Evolutionary conservation across 2,113 vertebrate genomes (phyloP), one percentile per base, ranked within the genome.

Genomic region (Theristicus caerulescens): DNA sequence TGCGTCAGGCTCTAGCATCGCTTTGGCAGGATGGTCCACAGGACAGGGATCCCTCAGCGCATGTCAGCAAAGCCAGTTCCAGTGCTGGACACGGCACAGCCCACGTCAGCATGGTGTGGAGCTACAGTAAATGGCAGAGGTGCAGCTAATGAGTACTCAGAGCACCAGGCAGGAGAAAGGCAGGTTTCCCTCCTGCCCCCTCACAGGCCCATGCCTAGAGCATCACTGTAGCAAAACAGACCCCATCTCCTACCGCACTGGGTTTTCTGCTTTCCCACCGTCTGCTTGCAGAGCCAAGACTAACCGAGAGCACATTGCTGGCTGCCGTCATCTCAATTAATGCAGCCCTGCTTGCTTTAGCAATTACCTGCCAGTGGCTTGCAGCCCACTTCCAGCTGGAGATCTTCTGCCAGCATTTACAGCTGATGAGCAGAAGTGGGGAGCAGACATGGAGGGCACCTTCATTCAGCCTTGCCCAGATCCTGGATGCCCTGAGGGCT

Each of bases 341-440:
- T 34, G 86, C 59, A 88, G 86, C 69, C 76, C 90, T 96, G 94
- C 94, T 97, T 94, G 86, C 78, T 93, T 95, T 90, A 95, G 93
- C 92, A 96, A 95, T 96, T 96, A 96, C 93, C 92, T 95, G 90
- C 90, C 62, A 24, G 66, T 71, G 88, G 84, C 80, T 96, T 2
- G 0, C 72, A 92, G 84, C 94, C 77, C 1, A 4, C 69, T 94
- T 87, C 90, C 88, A 96, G 92, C 95, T 73, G 32, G 38, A 83
- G 49, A 77, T 88, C 95, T 93, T 42, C 82, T 96, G 96, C 89
- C 94, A 94, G 71, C 31, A 20, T 46, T 87, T 67, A 20, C 58
- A 88, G 79, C 61, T 64, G 74, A 93, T 5, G 36, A 85, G 42
- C 20, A 40, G 11, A 83, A 87, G 46, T 49, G n/a, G 44, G 83